Evolutionary conservation across 2,113 vertebrate genomes (phyloP), one percentile per base, ranked within the genome.

Genomic region (Corapipo altera): DNA sequence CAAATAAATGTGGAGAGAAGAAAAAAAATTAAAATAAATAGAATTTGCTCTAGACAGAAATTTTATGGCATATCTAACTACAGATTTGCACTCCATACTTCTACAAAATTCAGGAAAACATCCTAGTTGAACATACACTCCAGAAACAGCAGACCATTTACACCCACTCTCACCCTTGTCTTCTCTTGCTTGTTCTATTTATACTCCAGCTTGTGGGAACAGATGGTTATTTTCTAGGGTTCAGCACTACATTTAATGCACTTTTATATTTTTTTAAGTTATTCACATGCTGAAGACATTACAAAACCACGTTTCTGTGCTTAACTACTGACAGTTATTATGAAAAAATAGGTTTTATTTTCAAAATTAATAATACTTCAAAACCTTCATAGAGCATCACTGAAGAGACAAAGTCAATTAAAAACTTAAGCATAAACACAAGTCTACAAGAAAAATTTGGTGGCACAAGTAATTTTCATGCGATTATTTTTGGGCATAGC

Each of bases 151-250:
- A 96, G 93, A 93, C 69, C 90, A 90, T 55, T 93, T 67, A 91
- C 95, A 88, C 95, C 93, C 93, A 95, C 93, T 85, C 59, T 88
- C 75, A 88, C 74, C 93, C 83, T 55, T 67, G 48, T 71, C 91
- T 96, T 91, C 85, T 49, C 59, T 66, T 80, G 85, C 82, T 64
- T 43, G 33, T 74, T 90, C 95, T 96, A 97, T 96, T 97, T 96
- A 95, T 96, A 93, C 20, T 49, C 35, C 72, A 84, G 73, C 82
- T 92, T 93, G 85, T 74, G 78, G 90, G 85, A 96, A 88, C 94
- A 96, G 96, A 96, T 96, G 93, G 95, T 71, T 90, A 74, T 96
- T 96, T 97, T 80, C 82, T 86, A 90, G 75, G 72, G 55, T 91
- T 96, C 85, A 55, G 91, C 55, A 71, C 67, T 88, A 73, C 82